Evolutionary conservation across 2,797 vertebrate species (phyloP), one percentile per base, ranked within the genome.

Genomic region (Urosaurus nigricauda): DNA sequence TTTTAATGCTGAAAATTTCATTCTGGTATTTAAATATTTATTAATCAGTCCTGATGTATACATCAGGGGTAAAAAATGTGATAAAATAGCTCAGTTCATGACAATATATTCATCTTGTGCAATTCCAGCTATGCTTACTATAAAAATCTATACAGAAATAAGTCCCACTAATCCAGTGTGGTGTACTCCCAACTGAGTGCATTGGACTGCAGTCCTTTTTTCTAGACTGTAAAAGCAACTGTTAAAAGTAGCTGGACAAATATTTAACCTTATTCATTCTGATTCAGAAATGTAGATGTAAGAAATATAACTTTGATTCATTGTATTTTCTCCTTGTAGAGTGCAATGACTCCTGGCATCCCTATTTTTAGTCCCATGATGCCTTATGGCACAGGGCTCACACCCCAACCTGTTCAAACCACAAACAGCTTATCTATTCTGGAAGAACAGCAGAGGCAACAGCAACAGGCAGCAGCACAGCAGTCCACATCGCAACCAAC

Each of bases 321-420:
- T 77, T 5, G 0, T 1, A 0, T 83, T 92, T 83, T 82, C 81
- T 90, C 82, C 58, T 87, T 13, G 47, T 81, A 99, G 99, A 97
- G 98, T 51, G 98, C 98, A 85, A 98, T 99, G 99, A 99, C 99
- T 32, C 99, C 99, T 65, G 97, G 97, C 74, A 97, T 98, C 87
- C 98, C 98, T 0, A 97, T 99, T 75, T 99, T 99, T 91, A 99
- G 99, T 96, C 99, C 99, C 0, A 99, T 99, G 98, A 99, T 99
- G 98, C 99, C 99, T 0, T 99, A 99, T 21, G 99, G 99, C 94
- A 98, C 98, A 1, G 99, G 99, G 74, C 97, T 99, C 90, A 99
- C 99, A 0, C 99, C 99, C 0, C 99, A 99, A 93, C 99, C 99
- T 47, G 98, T 99, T 85, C 98, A 98, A 93, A 98, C 96, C 96